A percentile compares a stretch with the other conserved stretches of the same genome.
Conservation (phyloP, 2,888 invertebrate genomes). For the Limulus polyphemus region DNA sequence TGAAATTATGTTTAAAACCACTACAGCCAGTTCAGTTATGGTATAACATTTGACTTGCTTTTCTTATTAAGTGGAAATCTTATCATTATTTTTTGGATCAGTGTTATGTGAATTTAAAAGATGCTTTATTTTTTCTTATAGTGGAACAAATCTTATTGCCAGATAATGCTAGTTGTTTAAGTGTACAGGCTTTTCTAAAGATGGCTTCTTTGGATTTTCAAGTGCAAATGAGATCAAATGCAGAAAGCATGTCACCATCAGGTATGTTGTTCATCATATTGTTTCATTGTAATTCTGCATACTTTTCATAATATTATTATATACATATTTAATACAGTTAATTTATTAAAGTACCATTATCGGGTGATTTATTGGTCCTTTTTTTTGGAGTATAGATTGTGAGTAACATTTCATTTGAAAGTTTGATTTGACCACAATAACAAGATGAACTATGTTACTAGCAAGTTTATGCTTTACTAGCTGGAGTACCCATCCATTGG, state of each 20-base stretch:
- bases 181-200: constrained; percentile 82
- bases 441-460: too few species aligned
- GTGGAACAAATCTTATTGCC: constrained; percentile 86
- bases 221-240: constrained; percentile 73
- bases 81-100: constrained; percentile 1
- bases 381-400: too few species aligned
- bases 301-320: neutral
- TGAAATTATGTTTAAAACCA: too few species aligned
- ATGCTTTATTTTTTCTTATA: constrained; percentile 28
- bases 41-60: too few species aligned
- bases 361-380: too few species aligned
- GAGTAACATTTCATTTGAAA: too few species aligned
- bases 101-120: neutral
- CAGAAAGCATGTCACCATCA: constrained; percentile 92
- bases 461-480: too few species aligned
- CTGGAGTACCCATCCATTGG: too few species aligned
- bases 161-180: constrained; percentile 84
- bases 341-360: too few species aligned
- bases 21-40: too few species aligned
- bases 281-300: constrained; percentile 1
- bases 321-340: too few species aligned
- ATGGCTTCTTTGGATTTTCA: constrained; percentile 77
- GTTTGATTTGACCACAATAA: too few species aligned
- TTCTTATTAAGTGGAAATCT: neutral
- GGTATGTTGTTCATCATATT: constrained; percentile 33